Evolutionary conservation across 2,113 vertebrate genomes (phyloP).

Genomic region (Glaucidium brasilianum): DNA sequence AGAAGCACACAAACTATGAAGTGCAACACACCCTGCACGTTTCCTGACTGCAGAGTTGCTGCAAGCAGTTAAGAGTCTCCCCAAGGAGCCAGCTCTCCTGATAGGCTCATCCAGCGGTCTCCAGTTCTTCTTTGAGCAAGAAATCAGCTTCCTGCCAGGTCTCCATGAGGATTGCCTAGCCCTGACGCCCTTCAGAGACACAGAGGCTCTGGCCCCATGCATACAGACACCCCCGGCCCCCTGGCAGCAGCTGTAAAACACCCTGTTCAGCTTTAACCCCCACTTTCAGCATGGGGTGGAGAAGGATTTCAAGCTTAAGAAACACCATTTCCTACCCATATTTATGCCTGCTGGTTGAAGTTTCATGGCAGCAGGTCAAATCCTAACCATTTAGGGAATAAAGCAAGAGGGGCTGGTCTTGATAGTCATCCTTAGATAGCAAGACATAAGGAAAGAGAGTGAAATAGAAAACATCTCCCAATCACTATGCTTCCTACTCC

Average conservation of each 20-base stretch:
- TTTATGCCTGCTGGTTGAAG: background rate
- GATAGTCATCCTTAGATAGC: background rate
- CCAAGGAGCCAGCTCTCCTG: background rate
- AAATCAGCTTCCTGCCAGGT: background rate
- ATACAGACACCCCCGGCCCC: background rate
- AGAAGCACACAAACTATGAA: background rate
- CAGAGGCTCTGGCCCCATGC: background rate
- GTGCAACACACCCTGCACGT: background rate
- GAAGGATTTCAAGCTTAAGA: background rate
- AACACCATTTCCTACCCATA: background rate
- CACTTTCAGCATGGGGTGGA: background rate
- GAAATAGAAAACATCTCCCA: background rate
- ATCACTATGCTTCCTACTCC: background rate
- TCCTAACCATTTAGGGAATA: background rate
- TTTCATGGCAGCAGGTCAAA: background rate
- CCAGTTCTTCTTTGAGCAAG: background rate
- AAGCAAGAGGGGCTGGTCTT: background rate
- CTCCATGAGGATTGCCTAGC: fast-evolving
- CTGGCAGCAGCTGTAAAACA: background rate
- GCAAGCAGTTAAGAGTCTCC: background rate
- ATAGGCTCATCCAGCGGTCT: background rate
- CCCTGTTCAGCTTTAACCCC: background rate
- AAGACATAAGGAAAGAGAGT: background rate
- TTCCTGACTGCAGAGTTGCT: background rate
- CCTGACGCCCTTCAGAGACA: background rate